Evolutionary conservation across 2,888 invertebrate species (phyloP).

Genomic region (Drosophila borborema): DNA sequence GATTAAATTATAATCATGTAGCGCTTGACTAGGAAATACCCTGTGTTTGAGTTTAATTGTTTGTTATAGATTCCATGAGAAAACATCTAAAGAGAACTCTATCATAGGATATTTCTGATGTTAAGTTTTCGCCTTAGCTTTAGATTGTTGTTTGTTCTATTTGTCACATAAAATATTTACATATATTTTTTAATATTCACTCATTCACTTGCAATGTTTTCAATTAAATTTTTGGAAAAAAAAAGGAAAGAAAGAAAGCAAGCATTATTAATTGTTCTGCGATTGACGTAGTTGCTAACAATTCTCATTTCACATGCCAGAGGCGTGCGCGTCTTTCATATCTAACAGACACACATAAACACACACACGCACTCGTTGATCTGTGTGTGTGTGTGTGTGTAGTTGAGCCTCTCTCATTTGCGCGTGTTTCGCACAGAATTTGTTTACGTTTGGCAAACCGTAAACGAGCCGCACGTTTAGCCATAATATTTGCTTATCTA

Average conservation of each 20-base stretch:
- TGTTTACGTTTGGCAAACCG: constrained; percentile 41
- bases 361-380: neutral
- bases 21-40: neutral
- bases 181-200: neutral
- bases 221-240: neutral
- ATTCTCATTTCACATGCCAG: constrained; percentile 35
- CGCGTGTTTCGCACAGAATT: constrained; percentile 39
- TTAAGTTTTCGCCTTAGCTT: no score
- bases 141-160: neutral
- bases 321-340: constrained; percentile 30
- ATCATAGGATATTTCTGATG: no score
- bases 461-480: constrained; percentile 48
- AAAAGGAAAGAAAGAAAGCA: no score
- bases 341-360: constrained; percentile 9
- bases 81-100: neutral
- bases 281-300: constrained; percentile 40
- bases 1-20: neutral
- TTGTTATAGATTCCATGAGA: no score
- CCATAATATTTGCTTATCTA: constrained; percentile 56
- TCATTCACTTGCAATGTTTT: neutral
- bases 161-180: neutral
- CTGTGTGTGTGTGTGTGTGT: neutral
- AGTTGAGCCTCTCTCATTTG: constrained; percentile 21
- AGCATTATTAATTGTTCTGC: constrained; percentile 6
- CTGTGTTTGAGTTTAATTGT: neutral